Evolutionary conservation across 2,797 vertebrate species (phyloP), one percentile per base, ranked within the genome.

Genomic region (Garrulus glandarius): DNA sequence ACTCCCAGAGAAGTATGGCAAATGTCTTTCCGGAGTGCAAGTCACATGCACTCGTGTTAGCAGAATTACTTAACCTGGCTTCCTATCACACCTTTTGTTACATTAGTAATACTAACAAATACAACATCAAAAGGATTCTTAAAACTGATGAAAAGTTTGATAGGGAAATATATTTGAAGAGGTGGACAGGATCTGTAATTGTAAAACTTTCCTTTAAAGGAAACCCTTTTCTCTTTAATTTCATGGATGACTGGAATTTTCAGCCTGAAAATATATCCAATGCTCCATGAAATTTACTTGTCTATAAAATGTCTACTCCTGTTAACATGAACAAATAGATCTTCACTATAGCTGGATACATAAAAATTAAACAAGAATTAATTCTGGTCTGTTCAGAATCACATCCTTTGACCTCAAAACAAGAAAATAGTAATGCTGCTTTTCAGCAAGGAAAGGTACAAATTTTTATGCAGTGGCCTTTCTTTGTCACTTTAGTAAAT

Each of bases 221-320:
- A 23, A 89, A 61, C 8, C 4, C 52, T 95, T 92, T 96, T 93
- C 64, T 91, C 69, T 96, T 98, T 97, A 97, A 97, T 98, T 98
- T 97, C 85, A 96, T 87, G 94, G 94, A 89, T 97, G 93, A 94
- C 67, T 96, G 70, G 60, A 96, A 96, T 94, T 96, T 98, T 95
- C 88, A 81, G 84, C 83, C 92, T 96, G 77, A 97, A 97, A 95
- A 80, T 97, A 92, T 68, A 96, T 84, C 47, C 76, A 95, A 27
- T 92, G 75, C 83, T 95, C 80, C 72, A 97, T 96, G 87, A 98
- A 97, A 97, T 95, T 86, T 97, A 91, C 84, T 97, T 98, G 96
- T 97, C 97, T 97, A 91, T 97, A 97, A 97, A 97, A 96, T 15
- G 44, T 94, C 88, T 46, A 47, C 16, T 96, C 29, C 60, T 97